Base-by-base conservation (phyloP, 2,113 vertebrate species). In the Phaethon lepturus region DNA sequence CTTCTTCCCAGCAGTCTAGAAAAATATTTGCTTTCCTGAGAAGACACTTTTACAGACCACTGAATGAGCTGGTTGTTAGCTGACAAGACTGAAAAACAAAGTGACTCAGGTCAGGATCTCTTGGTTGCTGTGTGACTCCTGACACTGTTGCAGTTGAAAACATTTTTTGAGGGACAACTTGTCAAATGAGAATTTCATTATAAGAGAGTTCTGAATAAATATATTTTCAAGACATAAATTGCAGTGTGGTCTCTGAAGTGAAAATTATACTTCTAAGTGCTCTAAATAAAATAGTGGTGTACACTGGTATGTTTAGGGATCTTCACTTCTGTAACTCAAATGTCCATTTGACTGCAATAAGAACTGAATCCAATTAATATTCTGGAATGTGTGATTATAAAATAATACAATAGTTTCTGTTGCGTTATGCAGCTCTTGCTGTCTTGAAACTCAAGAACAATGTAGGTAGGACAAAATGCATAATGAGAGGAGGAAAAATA, bases 381-480 rank as follows among this genome's bases (percentile, higher is more conserved):
- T n/a, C 44, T 26, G 49, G 24, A 22, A 5, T 17, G 25, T n/a
- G 50, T 31, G 66, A 31, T 50, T 11, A 29, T 52, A 20, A 62
- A 53, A 13, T 29, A 60, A 20, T 14, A 17, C 26, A 18, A 6
- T 11, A 9, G 22, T 18, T 62, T 60, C 9, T 26, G 22, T 33
- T 24, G 26, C 42, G 38, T 55, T 38, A 29, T 7, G 5, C 26
- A 72, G 45, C 8, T 31, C 5, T 28, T 20, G 58, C 63, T 47
- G 82, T 38, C 58, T 49, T 26, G 56, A 81, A 66, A 62, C 17
- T 84, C 14, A 13, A 24, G 23, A 59, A 62, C 63, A 40, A 24
- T 4, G 26, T 20, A 53, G 45, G 40, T 3, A 17, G 60, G 59
- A 38, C 24, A 40, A 59, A 71, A 33, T 0, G 0, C 6, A 3